Evolutionary conservation across 2,797 vertebrate genomes (phyloP), one percentile per base, ranked within the genome.

Genomic region (Fundulus diaphanus): DNA sequence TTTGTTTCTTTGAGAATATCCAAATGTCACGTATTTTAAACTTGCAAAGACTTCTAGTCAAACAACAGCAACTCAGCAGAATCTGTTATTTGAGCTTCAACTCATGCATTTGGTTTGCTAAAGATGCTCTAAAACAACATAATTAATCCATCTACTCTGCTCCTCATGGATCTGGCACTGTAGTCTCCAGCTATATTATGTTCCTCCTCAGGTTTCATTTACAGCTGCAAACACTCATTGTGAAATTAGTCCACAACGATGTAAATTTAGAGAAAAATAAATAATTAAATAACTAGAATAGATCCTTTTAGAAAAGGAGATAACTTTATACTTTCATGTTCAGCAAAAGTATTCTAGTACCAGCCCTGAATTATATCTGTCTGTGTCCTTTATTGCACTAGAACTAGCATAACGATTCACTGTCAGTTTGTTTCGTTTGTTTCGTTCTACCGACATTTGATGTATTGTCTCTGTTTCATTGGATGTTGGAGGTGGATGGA

Each of bases 81-180:
- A 71, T 73, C 68, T 79, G 71, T 54, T 70, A 67, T 80, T 68
- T 80, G 59, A 77, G 46, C 49, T 72, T 24, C 70, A 33, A 48
- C 9, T 12, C 31, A 27, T 70, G 51, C 35, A 81, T 78, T 12
- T 68, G 68, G 13, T 13, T 16, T 49, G 73, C 77, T 75, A 63
- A 87, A 72, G 74, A 90, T 29, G 37, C 33, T 82, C 31, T 0
- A 2, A 42, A 65, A 78, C 76, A 82, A 70, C 88, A 88, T 81
- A 80, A 85, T 88, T 20, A 84, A 83, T 78, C 29, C 66, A 77
- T 20, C 44, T 67, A 48, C 15, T 72, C 52, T 68, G 24, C 24
- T 76, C 74, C 79, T 70, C 82, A 51, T 46, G 51, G 65, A 86
- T 79, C 48, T 70, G 75, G 82, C 57, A 78, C 40, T 8, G 20